A percentile compares a stretch with the other conserved stretches of the same genome.
Evolutionary conservation across 2,797 vertebrate genomes (phyloP).

Genomic region (Eutrigla gurnardus): DNA sequence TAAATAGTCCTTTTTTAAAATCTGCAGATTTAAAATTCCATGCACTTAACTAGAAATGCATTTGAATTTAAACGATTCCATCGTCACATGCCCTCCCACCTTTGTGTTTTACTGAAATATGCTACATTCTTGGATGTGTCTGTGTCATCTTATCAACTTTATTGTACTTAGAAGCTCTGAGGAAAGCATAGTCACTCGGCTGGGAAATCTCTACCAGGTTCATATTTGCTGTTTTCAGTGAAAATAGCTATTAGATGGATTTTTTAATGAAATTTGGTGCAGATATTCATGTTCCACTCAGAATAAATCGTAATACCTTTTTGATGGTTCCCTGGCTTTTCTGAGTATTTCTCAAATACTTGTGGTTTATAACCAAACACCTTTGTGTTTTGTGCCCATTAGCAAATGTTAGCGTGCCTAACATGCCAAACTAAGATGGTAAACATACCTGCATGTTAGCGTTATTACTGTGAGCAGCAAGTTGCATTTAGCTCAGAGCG

Average conservation of each 20-base stretch:
- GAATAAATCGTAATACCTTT: background rate
- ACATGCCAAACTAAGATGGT: background rate
- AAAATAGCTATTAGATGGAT: background rate
- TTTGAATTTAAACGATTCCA: conserved; percentile 17
- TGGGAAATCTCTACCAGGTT: background rate
- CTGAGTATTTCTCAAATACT: background rate
- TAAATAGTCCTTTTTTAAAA: conserved; percentile 1
- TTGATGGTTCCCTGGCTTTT: background rate
- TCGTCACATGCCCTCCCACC: conserved; percentile 34
- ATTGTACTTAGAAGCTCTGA: too few relatives aligned
- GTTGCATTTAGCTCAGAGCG: background rate
- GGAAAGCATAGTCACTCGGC: too few relatives aligned
- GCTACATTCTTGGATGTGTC: background rate
- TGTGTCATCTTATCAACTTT: background rate
- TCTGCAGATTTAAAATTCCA: background rate
- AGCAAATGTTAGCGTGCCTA: background rate
- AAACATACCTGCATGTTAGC: background rate
- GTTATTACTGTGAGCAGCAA: background rate
- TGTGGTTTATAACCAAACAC: background rate
- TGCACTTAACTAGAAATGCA: background rate
- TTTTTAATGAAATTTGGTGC: background rate
- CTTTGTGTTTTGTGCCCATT: background rate
- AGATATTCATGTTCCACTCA: background rate
- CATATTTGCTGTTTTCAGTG: background rate
- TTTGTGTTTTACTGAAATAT: background rate